Base-by-base conservation (phyloP, 1,140 invertebrate genomes). In the Drosophila jambulina region DNA sequence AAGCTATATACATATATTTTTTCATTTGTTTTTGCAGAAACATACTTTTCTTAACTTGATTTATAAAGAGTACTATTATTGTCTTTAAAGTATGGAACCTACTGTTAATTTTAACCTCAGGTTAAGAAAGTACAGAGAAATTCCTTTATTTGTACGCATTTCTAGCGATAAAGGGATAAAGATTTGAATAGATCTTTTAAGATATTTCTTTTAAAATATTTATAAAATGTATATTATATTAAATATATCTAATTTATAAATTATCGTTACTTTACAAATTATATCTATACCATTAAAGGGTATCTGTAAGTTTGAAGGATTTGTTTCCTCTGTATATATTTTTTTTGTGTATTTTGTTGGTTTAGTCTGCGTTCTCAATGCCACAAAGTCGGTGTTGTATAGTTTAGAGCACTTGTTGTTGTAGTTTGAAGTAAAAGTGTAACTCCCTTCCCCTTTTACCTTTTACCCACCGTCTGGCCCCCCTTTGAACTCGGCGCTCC, bases 301-400 rank as follows among this genome's bases (percentile, higher is more conserved):
- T 36, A 61, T n/a, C 3, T 8, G 4, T 12, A 17, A 17, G 6
- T 7, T 2, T 0, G 10, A 36, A 54, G 8, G 4, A 12, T 10
- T 36, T 38, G 21, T 38, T 10, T 9, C 19, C 4, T 36, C 19
- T 17, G 19, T 17, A 36, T 34, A 49, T 68, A 21, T 29, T 34
- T 34, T 21, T 27, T 23, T 1, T 34, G 27, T 1, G 1, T 21
- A 27, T 27, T 45, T 9, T 56, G 34, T 56, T 56, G 27, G 19
- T n/a, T 67, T 45, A 19, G 36, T 42, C 67, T 49, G 17, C 46
- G 21, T 43, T 68, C 63, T 70, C 64, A 45, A 54, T 70, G 67
- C 67, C 63, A 56, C 67, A 70, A 70, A 70, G 67, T 69, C 63
- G 38, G 48, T 56, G 38, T 68, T 56, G 67, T 53, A 23, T 49